Evolutionary conservation across 37 sponge, comb jelly and placozoan species (phyloP).

Genomic region (Tethya wilhelma): DNA sequence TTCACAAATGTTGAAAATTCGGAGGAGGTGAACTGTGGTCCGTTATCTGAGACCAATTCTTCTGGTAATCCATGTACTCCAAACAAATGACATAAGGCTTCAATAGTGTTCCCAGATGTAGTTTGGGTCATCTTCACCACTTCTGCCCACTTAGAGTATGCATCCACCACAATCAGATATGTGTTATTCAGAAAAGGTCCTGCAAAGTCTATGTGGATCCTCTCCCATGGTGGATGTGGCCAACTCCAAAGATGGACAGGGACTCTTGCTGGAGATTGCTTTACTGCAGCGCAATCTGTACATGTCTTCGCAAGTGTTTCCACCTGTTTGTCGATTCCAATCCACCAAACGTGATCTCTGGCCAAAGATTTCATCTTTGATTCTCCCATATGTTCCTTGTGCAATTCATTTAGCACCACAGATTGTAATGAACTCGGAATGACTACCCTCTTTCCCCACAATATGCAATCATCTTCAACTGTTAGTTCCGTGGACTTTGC

Average conservation of each 20-base stretch:
- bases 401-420: constrained; percentile 25
- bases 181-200: constrained; percentile 9
- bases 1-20: constrained; percentile 35
- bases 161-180: constrained; percentile 31
- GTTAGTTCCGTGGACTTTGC: constrained; percentile 9
- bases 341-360: constrained; percentile 53
- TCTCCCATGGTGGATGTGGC: constrained; percentile 22
- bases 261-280: background rate
- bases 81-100: constrained; percentile 38
- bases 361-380: constrained; percentile 49
- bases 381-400: constrained; percentile 36
- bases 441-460: constrained; percentile 62
- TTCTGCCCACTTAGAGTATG: constrained; percentile 65
- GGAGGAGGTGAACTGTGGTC: constrained; percentile 52
- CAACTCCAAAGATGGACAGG: constrained; percentile 28
- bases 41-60: constrained; percentile 49
- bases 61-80: constrained; percentile 45
- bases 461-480: constrained; percentile 38
- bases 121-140: constrained; percentile 33
- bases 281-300: background rate
- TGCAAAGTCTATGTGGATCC: constrained; percentile 36
- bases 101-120: constrained; percentile 36
- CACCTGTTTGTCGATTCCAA: constrained; percentile 26
- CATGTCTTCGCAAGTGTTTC: constrained; percentile 33
- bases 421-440: constrained; percentile 6